Evolutionary conservation across 2,113 vertebrate species (phyloP).

Genomic region (Axis porcinus): DNA sequence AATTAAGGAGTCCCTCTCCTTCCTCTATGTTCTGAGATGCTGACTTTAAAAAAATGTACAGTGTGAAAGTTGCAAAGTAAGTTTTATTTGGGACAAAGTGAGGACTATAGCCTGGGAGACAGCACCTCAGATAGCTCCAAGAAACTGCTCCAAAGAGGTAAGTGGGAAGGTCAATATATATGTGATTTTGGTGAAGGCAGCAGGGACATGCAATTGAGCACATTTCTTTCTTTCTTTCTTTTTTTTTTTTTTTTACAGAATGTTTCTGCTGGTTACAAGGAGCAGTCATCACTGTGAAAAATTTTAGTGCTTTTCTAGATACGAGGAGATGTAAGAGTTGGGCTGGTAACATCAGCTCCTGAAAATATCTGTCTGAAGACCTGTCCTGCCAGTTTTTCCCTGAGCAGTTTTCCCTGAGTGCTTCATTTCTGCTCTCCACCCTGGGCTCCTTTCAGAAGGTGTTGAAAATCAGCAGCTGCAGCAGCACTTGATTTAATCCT

Average conservation of each 20-base stretch:
- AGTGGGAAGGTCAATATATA: background rate
- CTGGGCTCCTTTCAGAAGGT: background rate
- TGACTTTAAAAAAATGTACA: background rate
- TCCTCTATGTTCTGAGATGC: background rate
- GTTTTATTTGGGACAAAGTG: background rate
- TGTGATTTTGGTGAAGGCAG: background rate
- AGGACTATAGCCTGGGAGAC: background rate
- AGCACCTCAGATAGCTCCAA: background rate
- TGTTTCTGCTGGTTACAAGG: background rate
- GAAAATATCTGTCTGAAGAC: background rate
- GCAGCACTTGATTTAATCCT: background rate
- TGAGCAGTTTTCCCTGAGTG: background rate
- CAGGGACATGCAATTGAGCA: background rate
- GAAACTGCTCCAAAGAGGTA: background rate
- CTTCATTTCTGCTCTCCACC: background rate
- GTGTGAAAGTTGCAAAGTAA: background rate
- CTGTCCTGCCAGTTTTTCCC: background rate
- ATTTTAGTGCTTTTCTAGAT: background rate
- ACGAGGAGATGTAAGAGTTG: background rate
- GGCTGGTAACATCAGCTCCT: background rate
- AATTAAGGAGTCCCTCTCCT: background rate
- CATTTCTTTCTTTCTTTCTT: no score
- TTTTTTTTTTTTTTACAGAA: background rate
- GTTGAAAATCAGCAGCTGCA: background rate
- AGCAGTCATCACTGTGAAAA: background rate